These are phyloP conservation scores for Lithobius niger DNA, from an alignment of 1,140 invertebrate genomes.

Conservation along the genomic window DNA sequence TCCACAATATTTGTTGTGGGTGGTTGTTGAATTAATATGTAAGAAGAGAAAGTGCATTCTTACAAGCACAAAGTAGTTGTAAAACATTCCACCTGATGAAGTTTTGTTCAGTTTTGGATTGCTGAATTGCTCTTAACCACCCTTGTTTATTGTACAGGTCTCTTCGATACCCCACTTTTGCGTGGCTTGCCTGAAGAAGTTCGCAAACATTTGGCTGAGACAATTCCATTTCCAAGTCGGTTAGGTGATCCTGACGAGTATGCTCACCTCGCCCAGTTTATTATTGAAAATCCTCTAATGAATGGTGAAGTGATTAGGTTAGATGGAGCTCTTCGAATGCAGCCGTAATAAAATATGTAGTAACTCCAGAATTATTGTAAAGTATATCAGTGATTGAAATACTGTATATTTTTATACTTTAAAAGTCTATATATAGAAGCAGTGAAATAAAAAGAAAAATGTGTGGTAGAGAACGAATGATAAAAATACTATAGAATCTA, in stretches of 20 bases:
- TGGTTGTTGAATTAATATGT: no score
- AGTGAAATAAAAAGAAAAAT: background rate
- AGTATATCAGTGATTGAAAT: no score
- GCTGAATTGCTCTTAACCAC: no score
- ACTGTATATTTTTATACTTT: background rate
- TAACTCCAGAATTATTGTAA: no score
- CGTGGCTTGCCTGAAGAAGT: conserved; percentile 60
- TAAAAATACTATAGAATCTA: no score
- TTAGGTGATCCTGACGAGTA: conserved; percentile 62
- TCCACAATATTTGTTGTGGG: no score
- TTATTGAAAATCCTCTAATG: conserved; percentile 80
- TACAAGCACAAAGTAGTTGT: no score
- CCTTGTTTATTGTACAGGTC: no score
- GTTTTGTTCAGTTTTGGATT: no score
- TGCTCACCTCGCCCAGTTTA: conserved; percentile 68
- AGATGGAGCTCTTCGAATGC: conserved; percentile 62
- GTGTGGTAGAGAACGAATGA: no score
- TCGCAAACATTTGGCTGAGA: conserved; percentile 28
- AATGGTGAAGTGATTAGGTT: conserved; percentile 90
- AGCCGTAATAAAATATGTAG: background rate
- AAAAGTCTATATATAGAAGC: background rate
- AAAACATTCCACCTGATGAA: no score
- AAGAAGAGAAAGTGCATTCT: no score
- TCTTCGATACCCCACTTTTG: conserved; percentile 87
- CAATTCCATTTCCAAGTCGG: conserved; percentile 16